Evolutionary conservation across 2,888 invertebrate genomes (phyloP), one percentile per base, ranked within the genome.

Genomic region (Drosophila rellima): DNA sequence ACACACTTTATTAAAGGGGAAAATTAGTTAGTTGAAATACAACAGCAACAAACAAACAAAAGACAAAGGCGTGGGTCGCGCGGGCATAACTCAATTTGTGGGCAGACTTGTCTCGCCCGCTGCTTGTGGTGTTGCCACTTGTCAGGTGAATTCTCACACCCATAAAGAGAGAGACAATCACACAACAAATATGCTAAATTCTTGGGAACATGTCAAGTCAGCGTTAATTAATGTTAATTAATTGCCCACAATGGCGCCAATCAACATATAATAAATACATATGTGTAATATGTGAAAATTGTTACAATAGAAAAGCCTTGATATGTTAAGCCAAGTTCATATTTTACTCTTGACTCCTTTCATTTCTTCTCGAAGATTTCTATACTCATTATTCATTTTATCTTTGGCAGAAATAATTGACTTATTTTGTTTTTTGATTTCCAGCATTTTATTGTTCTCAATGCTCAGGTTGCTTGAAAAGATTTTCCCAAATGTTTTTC

Each of bases 91-190:
- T 75, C 57, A 72, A 72, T 72, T 78, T 77, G 78, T 78, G 78
- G 76, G 70, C 78, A 57, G 42, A 73, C 65, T 64, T 69, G 65
- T 63, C 65, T 47, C 54, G 71, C 55, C 48, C 31, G 31, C 18
- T 18, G 48, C 31, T 18, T 33, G 18, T 29, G 26, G 39, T n/a
- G 31, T 31, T 63, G 57, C 57, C 56, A 50, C 60, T 35, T 52
- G 60, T 42, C 40, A 69, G 51, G 37, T 33, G 64, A 67, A 73
- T 84, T 84, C 84, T 80, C 84, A 84, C 75, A 84, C 56, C 72
- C 80, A 84, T 80, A 82, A 75, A 79, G 20, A 31, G 23, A 31
- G 23, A 35, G 26, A 48, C 47, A 39, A 42, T 75, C 65, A 29
- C 57, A 64, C 62, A 62, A 8, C 60, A 48, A 42, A 42, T 39